Base-by-base conservation (phyloP, 2,113 vertebrate species). In the Callipepla californica region DNA sequence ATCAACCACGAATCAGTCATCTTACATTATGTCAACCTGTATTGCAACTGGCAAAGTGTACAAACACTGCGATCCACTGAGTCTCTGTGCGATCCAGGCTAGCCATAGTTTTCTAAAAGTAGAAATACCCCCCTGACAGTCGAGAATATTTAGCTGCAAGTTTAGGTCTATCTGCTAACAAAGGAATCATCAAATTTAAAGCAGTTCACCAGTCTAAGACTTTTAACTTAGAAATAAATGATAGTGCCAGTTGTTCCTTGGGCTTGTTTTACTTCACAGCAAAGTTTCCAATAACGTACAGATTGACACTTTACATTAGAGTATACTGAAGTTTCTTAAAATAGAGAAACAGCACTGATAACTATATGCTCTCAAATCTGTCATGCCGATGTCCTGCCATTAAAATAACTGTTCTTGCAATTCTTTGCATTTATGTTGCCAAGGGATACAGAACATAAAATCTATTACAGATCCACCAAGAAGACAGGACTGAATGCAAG, bases 361-460 rank as follows among this genome's bases (percentile, higher is more conserved):
- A 57, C 50, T 84, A 34, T 36, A 48, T 89, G 69, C 32, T 89
- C 81, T 76, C 53, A 86, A 84, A 85, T 58, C 84, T 89, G 87
- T 58, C 55, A 84, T 9, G 38, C 8, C 11, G 93, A 85, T 1
- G 5, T 28, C 44, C 26, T 82, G 92, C 44, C 59, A 40, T 70
- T 77, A 84, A 47, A 93, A 76, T 14, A 22, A 17, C 55, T 47
- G 38, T 15, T 74, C 67, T 32, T 59, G 8, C 62, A 40, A 13
- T 40, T 40, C 40, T 40, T 40, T 40, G 17, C 30, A 77, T 55
- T 65, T 59, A 67, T 32, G 94, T 92, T 95, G 85, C 78, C 70
- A 94, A 36, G 63, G 79, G 87, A 92, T 83, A 94, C 87, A 66
- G 66, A 90, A 76, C 19, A 80, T 34, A 80, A 85, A 70, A 13